Conservation (phyloP, 2,888 invertebrate genomes). For the Pomacea canaliculata region DNA sequence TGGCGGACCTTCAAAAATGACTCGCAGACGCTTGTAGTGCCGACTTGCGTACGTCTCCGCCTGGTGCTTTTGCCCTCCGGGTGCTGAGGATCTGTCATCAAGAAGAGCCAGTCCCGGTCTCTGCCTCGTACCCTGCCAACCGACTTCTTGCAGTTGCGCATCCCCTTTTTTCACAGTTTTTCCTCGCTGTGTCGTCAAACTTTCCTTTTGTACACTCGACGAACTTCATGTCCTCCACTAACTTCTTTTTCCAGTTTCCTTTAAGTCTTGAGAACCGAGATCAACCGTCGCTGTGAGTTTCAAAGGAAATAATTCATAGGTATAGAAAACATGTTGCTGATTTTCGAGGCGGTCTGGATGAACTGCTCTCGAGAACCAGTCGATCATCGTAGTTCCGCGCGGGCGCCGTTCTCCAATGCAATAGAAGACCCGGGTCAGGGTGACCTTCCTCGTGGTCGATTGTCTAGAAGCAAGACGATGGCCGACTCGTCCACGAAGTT, state of each 20-base stretch:
- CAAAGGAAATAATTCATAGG: constrained; percentile 30
- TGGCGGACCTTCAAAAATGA: too few relatives aligned
- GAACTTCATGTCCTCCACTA: constrained; percentile 22
- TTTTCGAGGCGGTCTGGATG: constrained; percentile 20
- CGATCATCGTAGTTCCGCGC: constrained; percentile 31
- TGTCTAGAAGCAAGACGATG: constrained; percentile 27
- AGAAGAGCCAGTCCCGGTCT: constrained; percentile 30
- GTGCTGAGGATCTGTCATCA: too few relatives aligned
- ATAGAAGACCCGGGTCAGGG: constrained; percentile 28
- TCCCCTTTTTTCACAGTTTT: constrained; percentile 25
- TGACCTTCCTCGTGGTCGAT: constrained; percentile 29
- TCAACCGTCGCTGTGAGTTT: constrained; percentile 23
- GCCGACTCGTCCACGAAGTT: constrained; percentile 21
- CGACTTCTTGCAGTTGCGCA: constrained; percentile 19
- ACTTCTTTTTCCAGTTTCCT: constrained; percentile 25
- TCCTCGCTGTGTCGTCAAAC: constrained; percentile 29
- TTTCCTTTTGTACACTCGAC: constrained; percentile 26
- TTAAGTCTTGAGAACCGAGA: constrained; percentile 19
- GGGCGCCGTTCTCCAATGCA: constrained; percentile 3
- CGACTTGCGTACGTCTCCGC: too few relatives aligned
- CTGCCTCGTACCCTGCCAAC: too few relatives aligned
- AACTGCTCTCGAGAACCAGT: constrained; percentile 28
- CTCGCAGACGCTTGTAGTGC: too few relatives aligned
- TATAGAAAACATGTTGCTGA: constrained; percentile 24
- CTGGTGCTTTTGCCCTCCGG: too few relatives aligned